Conservation (phyloP, 2,888 invertebrate genomes). For the Cerastoderma edule region DNA sequence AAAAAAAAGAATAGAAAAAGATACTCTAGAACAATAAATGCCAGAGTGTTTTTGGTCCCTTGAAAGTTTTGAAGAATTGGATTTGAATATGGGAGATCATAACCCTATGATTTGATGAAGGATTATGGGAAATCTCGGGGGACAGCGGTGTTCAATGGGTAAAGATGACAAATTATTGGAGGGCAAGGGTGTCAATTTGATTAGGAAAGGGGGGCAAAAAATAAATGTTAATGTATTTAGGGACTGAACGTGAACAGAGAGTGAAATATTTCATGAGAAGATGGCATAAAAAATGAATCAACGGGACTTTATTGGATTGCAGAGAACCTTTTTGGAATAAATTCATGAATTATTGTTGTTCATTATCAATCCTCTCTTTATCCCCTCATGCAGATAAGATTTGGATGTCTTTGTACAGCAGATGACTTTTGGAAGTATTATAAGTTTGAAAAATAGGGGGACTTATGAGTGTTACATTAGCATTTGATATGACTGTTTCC, state of each 20-base stretch:
- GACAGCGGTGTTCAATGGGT: constrained; percentile 47
- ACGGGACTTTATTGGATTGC: constrained; percentile 8
- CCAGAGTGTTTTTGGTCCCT: constrained; percentile 8
- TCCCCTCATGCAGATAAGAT: too few relatives aligned
- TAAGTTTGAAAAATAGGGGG: too few relatives aligned
- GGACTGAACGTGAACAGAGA: constrained; percentile 11
- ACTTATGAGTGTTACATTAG: too few relatives aligned
- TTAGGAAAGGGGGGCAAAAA: constrained; percentile 37
- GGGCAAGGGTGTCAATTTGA: constrained; percentile 53
- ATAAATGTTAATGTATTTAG: constrained; percentile 22
- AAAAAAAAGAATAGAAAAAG: too few relatives aligned
- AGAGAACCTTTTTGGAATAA: background rate
- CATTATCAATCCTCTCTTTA: too few relatives aligned
- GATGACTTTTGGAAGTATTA: too few relatives aligned
- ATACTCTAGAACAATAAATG: too few relatives aligned
- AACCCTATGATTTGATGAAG: constrained; percentile 56
- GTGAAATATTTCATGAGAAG: constrained; percentile 18
- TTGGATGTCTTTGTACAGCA: too few relatives aligned
- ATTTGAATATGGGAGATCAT: constrained; percentile 61
- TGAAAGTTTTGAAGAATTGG: constrained; percentile 41
- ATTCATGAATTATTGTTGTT: constrained; percentile 13
- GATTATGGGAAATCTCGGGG: constrained; percentile 40
- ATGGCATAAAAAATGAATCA: constrained; percentile 14
- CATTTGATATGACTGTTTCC: too few relatives aligned
- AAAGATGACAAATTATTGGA: constrained; percentile 56